These are phyloP conservation scores for Deilephila porcellus DNA, from an alignment of 2,888 invertebrate genomes.

Conservation along the genomic window DNA sequence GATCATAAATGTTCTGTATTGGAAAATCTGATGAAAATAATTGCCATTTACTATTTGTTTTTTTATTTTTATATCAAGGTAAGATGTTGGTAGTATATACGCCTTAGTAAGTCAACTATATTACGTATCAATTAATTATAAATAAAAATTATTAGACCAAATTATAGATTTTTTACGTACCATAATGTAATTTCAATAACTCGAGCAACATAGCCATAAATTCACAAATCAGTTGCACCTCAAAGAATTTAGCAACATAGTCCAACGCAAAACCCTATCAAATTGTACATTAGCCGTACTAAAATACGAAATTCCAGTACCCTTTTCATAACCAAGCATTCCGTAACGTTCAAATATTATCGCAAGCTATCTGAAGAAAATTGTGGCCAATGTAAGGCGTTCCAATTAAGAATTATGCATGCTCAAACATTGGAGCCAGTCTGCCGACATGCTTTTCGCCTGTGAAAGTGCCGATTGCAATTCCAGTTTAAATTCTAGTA, in stretches of 20 bases:
- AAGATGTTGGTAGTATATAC: too few relatives aligned
- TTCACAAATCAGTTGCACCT: not conserved
- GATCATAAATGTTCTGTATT: not conserved
- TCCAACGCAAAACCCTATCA: not conserved
- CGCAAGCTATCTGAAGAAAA: conserved; percentile 9
- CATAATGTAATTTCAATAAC: too few relatives aligned
- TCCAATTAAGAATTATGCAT: conserved; percentile 25
- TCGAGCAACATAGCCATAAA: too few relatives aligned
- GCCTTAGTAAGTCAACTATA: too few relatives aligned
- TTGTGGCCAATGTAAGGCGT: conserved; percentile 12
- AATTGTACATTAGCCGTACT: not conserved
- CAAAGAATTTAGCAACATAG: not conserved
- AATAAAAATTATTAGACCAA: too few relatives aligned
- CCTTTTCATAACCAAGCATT: conserved; percentile 3
- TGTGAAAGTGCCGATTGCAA: conserved; percentile 17
- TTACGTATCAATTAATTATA: too few relatives aligned
- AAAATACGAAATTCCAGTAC: not conserved
- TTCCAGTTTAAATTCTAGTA: not conserved
- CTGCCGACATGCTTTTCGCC: conserved; percentile 15
- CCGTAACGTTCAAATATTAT: conserved; percentile 15
- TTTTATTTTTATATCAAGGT: too few relatives aligned
- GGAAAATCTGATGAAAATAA: conserved; percentile 1
- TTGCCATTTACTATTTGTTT: not conserved
- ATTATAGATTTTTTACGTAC: too few relatives aligned
- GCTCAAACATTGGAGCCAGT: conserved; percentile 8